These are phyloP conservation scores for Melieria omissa DNA, from an alignment of 2,888 invertebrate genomes.

Conservation along the genomic window DNA sequence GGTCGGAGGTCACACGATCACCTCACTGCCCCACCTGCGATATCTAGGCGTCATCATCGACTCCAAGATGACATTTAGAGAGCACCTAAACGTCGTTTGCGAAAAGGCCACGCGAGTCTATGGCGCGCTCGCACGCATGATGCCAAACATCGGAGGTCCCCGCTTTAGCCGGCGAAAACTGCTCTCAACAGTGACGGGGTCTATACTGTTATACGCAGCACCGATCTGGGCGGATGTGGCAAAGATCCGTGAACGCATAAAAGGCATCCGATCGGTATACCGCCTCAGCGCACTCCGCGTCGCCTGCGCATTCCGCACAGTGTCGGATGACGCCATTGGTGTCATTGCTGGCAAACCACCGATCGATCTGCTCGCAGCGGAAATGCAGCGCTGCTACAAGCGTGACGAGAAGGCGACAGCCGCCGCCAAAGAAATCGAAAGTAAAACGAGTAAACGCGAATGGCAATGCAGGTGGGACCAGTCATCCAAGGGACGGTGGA, in stretches of 20 bases:
- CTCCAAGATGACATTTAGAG: no score
- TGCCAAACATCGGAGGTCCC: slow-evolving; percentile 13
- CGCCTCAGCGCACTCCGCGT: slow-evolving; percentile 13
- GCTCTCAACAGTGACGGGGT: slow-evolving; percentile 5
- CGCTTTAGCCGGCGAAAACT: slow-evolving; percentile 11
- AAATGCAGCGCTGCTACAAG: neutral
- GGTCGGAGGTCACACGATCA: neutral
- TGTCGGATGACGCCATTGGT: slow-evolving; percentile 2
- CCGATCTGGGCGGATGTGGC: slow-evolving; percentile 19
- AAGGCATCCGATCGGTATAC: neutral
- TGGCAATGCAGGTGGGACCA: neutral
- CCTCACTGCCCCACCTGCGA: neutral
- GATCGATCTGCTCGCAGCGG: slow-evolving; percentile 4
- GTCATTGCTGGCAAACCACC: slow-evolving; percentile 6
- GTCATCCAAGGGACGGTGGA: neutral
- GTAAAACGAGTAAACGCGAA: neutral
- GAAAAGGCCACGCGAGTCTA: neutral
- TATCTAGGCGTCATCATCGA: neutral
- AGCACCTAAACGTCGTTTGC: neutral
- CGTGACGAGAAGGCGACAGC: neutral
- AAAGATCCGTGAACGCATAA: neutral
- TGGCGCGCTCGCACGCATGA: slow-evolving; percentile 13
- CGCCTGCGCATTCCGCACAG: slow-evolving; percentile 11
- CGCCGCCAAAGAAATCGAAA: neutral
- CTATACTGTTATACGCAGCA: slow-evolving; percentile 18